Evolutionary conservation across 64 coral and sea anemone species (phyloP).

Genomic region (Stylophora pistillata): DNA sequence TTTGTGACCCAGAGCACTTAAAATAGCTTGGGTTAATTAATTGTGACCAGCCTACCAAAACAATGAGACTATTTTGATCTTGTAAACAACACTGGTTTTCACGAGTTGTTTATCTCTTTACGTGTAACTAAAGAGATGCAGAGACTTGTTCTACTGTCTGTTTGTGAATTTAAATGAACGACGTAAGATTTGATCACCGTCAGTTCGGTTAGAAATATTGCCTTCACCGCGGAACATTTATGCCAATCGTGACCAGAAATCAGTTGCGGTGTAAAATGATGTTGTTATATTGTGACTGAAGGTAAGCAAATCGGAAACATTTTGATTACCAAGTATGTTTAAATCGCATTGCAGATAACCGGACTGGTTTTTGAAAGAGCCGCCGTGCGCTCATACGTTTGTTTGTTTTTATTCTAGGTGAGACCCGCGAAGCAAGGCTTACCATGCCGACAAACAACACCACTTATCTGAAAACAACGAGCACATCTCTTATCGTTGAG

Average conservation of each 20-base stretch:
- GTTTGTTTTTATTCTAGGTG: not conserved
- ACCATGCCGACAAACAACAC: not conserved
- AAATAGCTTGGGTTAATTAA: not conserved
- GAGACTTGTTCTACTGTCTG: not conserved
- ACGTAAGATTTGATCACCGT: not conserved
- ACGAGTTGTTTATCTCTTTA: not conserved
- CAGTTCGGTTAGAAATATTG: too few species aligned
- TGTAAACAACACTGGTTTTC: not conserved
- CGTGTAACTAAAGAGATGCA: not conserved
- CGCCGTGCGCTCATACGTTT: not conserved
- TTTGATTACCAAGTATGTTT: not conserved
- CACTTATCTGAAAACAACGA: not conserved
- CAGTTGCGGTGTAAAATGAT: too few species aligned
- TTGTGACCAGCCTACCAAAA: not conserved
- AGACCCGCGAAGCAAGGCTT: not conserved
- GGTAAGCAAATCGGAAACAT: not conserved
- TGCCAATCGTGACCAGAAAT: too few species aligned
- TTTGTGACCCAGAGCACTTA: not conserved
- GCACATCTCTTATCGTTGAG: constrained; percentile 31
- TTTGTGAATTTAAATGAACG: not conserved
- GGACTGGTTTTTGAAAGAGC: not conserved
- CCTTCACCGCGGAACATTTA: too few species aligned
- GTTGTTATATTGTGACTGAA: too few species aligned
- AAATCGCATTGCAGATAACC: not conserved
- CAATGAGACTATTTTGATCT: not conserved